A percentile compares a stretch with the other conserved stretches of the same genome.
phyloP scores from a whole-genome alignment of 1,140 invertebrate species.

The Pemphigus obesinymphae region DNA sequence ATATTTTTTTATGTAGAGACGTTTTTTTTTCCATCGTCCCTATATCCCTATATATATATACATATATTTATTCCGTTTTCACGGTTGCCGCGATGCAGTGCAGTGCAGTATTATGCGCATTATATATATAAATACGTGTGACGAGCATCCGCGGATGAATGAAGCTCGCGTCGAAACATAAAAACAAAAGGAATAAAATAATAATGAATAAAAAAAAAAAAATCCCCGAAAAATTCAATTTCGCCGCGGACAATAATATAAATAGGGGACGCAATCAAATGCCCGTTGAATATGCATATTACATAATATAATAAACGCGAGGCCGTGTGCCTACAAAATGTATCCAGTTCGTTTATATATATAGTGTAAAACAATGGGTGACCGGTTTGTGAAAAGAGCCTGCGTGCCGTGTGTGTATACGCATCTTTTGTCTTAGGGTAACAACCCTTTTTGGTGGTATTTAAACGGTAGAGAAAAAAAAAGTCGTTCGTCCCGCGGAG shows the following conservation, averaged over 20 bases:
- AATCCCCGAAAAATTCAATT: neutral
- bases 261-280: constrained; percentile 6
- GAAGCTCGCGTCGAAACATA: neutral
- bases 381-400: constrained; percentile 31
- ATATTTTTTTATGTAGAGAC: neutral
- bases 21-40: neutral
- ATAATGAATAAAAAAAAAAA: constrained; percentile 5
- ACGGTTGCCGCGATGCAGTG: neutral
- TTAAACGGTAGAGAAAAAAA: constrained; percentile 2
- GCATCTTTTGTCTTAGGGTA: constrained; percentile 23
- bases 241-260: neutral
- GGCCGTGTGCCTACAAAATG: neutral
- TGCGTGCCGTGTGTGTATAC: neutral
- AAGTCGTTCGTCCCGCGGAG: neutral
- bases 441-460: neutral
- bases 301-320: neutral
- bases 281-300: neutral
- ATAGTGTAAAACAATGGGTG: constrained; percentile 18
- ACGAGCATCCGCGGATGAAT: neutral
- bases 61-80: neutral
- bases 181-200: constrained; percentile 5
- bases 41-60: no score
- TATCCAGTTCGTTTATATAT: neutral
- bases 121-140: neutral
- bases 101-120: neutral